These are phyloP conservation scores for Drosophila santomea DNA, from an alignment of 1,140 invertebrate genomes.

Conservation along the genomic window DNA sequence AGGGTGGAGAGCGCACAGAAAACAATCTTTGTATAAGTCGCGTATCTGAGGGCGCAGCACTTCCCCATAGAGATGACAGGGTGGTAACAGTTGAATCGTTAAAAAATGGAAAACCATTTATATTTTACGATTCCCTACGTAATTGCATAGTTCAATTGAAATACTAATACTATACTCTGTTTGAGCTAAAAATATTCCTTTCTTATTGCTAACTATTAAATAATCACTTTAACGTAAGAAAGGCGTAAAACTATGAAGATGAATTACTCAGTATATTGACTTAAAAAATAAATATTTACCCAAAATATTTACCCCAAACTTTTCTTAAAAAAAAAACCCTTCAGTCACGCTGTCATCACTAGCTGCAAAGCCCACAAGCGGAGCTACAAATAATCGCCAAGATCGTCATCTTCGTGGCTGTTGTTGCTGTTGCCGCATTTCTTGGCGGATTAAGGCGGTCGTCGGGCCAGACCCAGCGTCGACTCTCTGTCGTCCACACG, in stretches of 20 bases:
- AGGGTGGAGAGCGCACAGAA: slow-evolving; percentile 39
- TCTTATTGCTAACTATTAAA: too few species aligned
- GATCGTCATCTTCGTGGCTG: slow-evolving; percentile 58
- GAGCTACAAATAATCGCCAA: slow-evolving; percentile 71
- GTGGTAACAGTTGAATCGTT: not conserved
- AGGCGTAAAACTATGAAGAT: too few species aligned
- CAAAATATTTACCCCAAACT: too few species aligned
- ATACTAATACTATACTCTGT: too few species aligned
- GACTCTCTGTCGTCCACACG: slow-evolving; percentile 36
- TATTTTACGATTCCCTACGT: too few species aligned
- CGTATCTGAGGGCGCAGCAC: slow-evolving; percentile 59
- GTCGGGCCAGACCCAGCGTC: slow-evolving; percentile 71
- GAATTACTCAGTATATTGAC: too few species aligned
- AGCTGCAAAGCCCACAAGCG: slow-evolving; percentile 15
- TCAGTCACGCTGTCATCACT: slow-evolving; percentile 33
- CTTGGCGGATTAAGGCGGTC: slow-evolving; percentile 72
- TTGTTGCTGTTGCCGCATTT: slow-evolving; percentile 60
- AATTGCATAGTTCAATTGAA: too few species aligned
- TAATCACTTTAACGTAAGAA: too few species aligned
- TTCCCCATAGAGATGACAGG: slow-evolving; percentile 11
- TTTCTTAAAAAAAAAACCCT: not conserved
- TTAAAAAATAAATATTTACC: too few species aligned
- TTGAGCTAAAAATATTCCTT: too few species aligned
- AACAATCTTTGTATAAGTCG: slow-evolving; percentile 54
- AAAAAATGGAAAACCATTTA: not conserved